A percentile compares a stretch with the other conserved stretches of the same genome.
Evolutionary conservation across 1,140 invertebrate genomes (phyloP).

Genomic region (Drosophila sproati): DNA sequence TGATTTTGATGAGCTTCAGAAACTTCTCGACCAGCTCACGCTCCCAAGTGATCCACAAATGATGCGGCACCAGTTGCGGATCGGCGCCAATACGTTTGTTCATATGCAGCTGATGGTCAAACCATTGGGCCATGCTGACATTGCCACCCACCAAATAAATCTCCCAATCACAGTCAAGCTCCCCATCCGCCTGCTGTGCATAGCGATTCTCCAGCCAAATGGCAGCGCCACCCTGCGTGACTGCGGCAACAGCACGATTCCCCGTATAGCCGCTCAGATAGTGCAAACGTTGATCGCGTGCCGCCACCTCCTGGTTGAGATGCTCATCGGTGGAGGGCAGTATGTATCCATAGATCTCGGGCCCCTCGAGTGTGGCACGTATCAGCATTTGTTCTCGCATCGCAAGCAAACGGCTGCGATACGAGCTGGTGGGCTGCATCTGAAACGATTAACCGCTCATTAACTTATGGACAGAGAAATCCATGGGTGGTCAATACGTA

Average conservation of each 20-base stretch:
- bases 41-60: slow-evolving; percentile 87
- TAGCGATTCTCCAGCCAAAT: slow-evolving; percentile 97
- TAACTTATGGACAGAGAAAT: background rate
- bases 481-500: slow-evolving; percentile 26
- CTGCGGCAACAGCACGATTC: slow-evolving; percentile 90
- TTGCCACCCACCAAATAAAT: slow-evolving; percentile 90
- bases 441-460: slow-evolving; percentile 17
- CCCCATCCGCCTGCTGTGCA: slow-evolving; percentile 90
- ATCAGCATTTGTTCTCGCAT: slow-evolving; percentile 89
- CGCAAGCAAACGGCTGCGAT: slow-evolving; percentile 85
- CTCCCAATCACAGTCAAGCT: slow-evolving; percentile 92
- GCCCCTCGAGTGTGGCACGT: slow-evolving; percentile 87
- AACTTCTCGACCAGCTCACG: slow-evolving; percentile 86
- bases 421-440: slow-evolving; percentile 79
- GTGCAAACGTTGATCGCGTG: slow-evolving; percentile 91
- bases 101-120: slow-evolving; percentile 87
- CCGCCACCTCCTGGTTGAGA: slow-evolving; percentile 89
- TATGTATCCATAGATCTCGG: slow-evolving; percentile 90
- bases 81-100: slow-evolving; percentile 92
- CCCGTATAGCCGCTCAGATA: slow-evolving; percentile 96
- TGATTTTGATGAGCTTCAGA: slow-evolving; percentile 88
- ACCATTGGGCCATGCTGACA: slow-evolving; percentile 87
- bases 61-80: slow-evolving; percentile 89
- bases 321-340: slow-evolving; percentile 92
- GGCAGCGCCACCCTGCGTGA: slow-evolving; percentile 90